phyloP scores from a whole-genome alignment of 2,113 vertebrate species.

The Gila orcuttii region DNA sequence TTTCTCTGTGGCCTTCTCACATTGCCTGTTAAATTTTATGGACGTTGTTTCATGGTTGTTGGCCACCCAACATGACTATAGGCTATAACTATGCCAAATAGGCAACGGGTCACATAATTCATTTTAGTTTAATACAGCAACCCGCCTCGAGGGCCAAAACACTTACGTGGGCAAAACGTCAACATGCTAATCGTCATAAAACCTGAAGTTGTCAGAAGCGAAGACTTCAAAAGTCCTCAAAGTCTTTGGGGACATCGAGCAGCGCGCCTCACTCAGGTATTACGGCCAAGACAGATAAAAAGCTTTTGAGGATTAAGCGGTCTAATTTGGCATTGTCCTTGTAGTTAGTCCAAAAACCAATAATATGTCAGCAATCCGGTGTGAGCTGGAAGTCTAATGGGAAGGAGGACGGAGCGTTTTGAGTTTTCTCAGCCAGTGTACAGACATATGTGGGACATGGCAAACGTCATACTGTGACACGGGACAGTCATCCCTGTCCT shows the following conservation, averaged over 20 bases:
- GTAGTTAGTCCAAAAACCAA: constrained; percentile 53
- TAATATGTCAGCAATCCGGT: constrained; percentile 36
- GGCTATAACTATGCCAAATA: constrained; percentile 30
- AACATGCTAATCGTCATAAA: constrained; percentile 6
- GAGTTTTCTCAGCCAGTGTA: background rate
- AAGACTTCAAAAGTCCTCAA: constrained; percentile 24
- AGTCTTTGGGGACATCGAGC: constrained; percentile 44
- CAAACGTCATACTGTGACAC: constrained; percentile 25
- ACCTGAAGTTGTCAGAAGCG: constrained; percentile 20
- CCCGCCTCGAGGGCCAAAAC: background rate
- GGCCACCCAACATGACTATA: constrained; percentile 24
- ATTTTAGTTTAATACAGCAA: constrained; percentile 26
- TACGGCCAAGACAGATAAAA: constrained; percentile 52
- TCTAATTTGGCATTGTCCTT: constrained; percentile 57
- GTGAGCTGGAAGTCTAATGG: constrained; percentile 48
- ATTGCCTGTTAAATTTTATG: constrained; percentile 37
- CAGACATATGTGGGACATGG: constrained; percentile 47
- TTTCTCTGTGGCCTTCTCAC: constrained; percentile 33
- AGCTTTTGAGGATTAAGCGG: constrained; percentile 58
- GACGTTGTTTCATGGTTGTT: constrained; percentile 41
- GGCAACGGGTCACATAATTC: constrained; percentile 20
- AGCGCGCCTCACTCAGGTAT: constrained; percentile 43
- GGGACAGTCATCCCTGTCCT: constrained; percentile 37
- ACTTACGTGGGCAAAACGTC: constrained; percentile 13
- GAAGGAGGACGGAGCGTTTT: background rate